Percentiles rank a stretch among this genome's conserved stretches.
Evolutionary conservation across 2,797 vertebrate genomes (phyloP).

Genomic region (Hybognathus amarus): DNA sequence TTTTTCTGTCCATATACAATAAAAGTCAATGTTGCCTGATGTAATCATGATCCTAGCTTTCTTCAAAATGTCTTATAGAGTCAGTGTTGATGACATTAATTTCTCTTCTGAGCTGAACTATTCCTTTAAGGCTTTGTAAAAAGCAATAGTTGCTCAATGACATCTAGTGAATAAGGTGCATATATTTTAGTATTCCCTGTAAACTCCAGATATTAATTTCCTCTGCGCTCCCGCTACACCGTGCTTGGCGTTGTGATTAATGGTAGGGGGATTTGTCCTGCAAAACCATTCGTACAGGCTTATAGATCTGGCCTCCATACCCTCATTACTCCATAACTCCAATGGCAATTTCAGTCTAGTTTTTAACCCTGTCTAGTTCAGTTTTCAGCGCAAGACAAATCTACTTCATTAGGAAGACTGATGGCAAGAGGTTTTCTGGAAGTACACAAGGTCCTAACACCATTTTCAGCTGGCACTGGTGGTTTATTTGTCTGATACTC

Average conservation of each 20-base stretch:
- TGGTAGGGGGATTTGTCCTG: constrained; percentile 21
- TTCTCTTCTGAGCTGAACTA: neutral
- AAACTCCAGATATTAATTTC: neutral
- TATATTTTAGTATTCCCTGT: neutral
- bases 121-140: neutral
- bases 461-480: constrained; percentile 8
- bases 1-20: neutral
- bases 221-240: neutral
- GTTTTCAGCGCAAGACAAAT: constrained; percentile 20
- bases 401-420: constrained; percentile 31
- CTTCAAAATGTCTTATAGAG: neutral
- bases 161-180: neutral
- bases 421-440: constrained; percentile 35
- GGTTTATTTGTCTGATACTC: constrained; percentile 8
- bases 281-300: constrained; percentile 15
- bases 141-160: neutral
- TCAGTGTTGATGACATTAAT: neutral
- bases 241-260: constrained; percentile 19
- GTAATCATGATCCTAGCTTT: neutral
- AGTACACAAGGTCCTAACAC: constrained; percentile 1
- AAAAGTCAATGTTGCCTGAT: neutral
- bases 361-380: constrained; percentile 20
- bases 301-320: constrained; percentile 24
- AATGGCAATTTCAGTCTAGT: constrained; percentile 23
- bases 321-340: constrained; percentile 32